Percentiles rank a stretch among this genome's conserved stretches.
phyloP scores from a whole-genome alignment of 2,113 vertebrate species.

The Orthochromis indermauri region DNA sequence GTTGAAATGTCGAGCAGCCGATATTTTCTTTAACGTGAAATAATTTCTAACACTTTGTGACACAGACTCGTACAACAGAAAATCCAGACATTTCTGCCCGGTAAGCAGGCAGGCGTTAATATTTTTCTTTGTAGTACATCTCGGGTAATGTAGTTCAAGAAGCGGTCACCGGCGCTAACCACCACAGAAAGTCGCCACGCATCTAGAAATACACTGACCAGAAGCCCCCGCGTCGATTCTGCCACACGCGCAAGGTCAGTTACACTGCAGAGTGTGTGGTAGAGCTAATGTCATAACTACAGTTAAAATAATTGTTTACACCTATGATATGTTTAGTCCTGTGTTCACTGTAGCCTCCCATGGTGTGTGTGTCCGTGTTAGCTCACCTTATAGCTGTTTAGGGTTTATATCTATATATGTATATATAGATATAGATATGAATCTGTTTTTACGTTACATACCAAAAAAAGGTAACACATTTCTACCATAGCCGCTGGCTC shows the following conservation, averaged over 20 bases:
- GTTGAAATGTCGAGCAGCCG: neutral
- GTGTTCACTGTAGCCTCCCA: neutral
- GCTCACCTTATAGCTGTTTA: neutral
- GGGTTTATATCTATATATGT: accelerated
- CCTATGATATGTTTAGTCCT: accelerated
- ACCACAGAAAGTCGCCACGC: accelerated
- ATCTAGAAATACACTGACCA: slow-evolving; percentile 32
- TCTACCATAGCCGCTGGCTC: neutral
- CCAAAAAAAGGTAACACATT: neutral
- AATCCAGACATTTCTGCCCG: accelerated
- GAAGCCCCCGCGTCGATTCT: neutral
- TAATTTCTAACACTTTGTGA: neutral
- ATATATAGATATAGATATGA: neutral
- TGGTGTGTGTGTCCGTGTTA: accelerated
- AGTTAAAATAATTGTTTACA: neutral
- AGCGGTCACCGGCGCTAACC: accelerated
- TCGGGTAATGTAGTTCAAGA: slow-evolving; percentile 42
- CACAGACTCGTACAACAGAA: neutral
- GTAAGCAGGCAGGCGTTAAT: neutral
- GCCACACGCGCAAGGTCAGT: slow-evolving; percentile 35
- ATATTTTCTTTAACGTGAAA: neutral
- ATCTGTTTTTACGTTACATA: neutral
- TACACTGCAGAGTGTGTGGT: neutral
- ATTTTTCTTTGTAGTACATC: neutral
- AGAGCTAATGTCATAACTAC: neutral